Conservation (phyloP, 2,113 vertebrate genomes). For the Nycticebus coucang region DNA sequence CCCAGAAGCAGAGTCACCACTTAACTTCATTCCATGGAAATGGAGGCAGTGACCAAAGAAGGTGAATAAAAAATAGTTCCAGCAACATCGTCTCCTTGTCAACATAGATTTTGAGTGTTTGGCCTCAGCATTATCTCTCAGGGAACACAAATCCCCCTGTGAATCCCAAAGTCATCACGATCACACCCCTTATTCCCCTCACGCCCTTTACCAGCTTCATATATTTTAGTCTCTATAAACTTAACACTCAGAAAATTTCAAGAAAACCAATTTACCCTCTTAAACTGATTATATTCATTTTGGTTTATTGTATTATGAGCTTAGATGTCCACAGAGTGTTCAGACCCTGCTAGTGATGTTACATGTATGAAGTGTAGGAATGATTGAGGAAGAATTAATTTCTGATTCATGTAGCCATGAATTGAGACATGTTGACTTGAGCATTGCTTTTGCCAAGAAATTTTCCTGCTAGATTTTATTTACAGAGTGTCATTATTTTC, state of each 20-base stretch:
- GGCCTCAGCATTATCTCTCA: conserved; percentile 48
- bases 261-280: conserved; percentile 74
- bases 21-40: background rate
- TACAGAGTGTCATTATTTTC: conserved; percentile 78
- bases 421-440: conserved; percentile 64
- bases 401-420: conserved; percentile 75
- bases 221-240: conserved; percentile 68
- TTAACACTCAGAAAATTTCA: conserved; percentile 75
- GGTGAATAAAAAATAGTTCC: conserved; percentile 60
- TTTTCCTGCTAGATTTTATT: conserved; percentile 79
- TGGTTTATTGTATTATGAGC: conserved; percentile 73
- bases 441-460: conserved; percentile 73
- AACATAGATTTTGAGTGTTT: conserved; percentile 63
- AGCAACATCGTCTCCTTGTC: conserved; percentile 39
- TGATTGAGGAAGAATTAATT: conserved; percentile 65
- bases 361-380: conserved; percentile 66
- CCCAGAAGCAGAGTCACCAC: background rate
- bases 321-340: conserved; percentile 61
- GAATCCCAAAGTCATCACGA: conserved; percentile 60
- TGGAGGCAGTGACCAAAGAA: conserved; percentile 41
- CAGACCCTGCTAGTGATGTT: conserved; percentile 53
- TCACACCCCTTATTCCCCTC: background rate
- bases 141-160: conserved; percentile 67
- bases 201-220: conserved; percentile 49
- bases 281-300: conserved; percentile 76